phyloP scores from a whole-genome alignment of 2,113 vertebrate genomes.

The Myrmophylax atrothorax region DNA sequence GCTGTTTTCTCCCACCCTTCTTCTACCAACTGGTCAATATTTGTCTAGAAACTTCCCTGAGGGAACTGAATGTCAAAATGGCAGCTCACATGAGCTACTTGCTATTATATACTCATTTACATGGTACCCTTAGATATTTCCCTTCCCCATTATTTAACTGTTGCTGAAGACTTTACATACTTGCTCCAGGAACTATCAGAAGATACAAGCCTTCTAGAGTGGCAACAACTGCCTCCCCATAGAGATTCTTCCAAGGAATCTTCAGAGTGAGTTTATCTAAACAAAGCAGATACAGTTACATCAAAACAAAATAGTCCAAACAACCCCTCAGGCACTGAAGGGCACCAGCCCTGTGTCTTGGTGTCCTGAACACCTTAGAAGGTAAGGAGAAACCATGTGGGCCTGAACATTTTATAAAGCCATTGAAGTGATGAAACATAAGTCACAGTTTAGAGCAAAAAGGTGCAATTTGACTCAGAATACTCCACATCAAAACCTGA shows the following conservation, averaged over 20 bases:
- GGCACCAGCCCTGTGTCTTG: neutral
- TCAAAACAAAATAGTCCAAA: neutral
- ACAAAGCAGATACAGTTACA: conserved; percentile 38
- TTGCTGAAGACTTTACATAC: conserved; percentile 76
- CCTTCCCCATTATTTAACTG: neutral
- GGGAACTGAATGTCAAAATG: neutral
- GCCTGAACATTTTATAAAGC: neutral
- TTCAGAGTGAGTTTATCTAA: conserved; percentile 94
- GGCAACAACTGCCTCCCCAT: conserved; percentile 93
- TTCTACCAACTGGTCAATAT: neutral
- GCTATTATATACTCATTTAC: neutral
- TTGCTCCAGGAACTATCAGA: conserved; percentile 93
- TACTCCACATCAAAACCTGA: neutral
- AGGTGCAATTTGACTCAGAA: neutral
- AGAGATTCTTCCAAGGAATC: conserved; percentile 99
- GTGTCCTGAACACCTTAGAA: neutral
- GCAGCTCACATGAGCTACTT: neutral
- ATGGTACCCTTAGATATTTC: neutral
- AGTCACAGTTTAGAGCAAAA: neutral
- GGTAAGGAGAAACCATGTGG: neutral
- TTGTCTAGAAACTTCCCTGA: neutral
- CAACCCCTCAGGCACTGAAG: neutral
- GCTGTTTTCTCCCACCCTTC: neutral
- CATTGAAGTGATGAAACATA: neutral
- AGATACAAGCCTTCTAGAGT: conserved; percentile 93